Percentiles rank a stretch among this genome's conserved stretches.
phyloP scores from a whole-genome alignment of 2,797 vertebrate genomes.

The Pagetopsis macropterus region DNA sequence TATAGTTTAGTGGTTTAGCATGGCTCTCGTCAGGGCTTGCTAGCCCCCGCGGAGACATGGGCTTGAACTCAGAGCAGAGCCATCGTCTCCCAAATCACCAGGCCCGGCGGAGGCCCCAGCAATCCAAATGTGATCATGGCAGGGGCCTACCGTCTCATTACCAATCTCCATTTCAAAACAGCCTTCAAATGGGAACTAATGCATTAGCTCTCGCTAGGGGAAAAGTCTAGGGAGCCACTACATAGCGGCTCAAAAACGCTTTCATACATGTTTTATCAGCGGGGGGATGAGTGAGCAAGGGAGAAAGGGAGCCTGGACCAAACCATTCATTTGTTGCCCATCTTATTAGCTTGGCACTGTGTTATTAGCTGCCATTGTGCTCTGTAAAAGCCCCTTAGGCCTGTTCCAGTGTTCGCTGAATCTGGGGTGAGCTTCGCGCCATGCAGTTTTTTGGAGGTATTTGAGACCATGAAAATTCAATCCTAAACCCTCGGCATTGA shows the following conservation, averaged over 20 bases:
- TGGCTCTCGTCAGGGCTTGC: constrained; percentile 66
- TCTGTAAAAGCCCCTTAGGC: constrained; percentile 76
- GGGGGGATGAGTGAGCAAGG: constrained; percentile 63
- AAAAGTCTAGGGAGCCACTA: constrained; percentile 73
- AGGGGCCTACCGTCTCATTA: constrained; percentile 79
- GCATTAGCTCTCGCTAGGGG: constrained; percentile 76
- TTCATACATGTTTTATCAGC: constrained; percentile 83
- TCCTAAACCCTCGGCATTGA: constrained; percentile 77
- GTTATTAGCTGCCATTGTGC: constrained; percentile 82
- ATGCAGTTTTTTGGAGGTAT: constrained; percentile 77
- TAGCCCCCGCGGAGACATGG: constrained; percentile 71
- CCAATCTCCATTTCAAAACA: constrained; percentile 83
- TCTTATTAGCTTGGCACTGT: constrained; percentile 82
- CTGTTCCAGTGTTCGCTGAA: constrained; percentile 74
- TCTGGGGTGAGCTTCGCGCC: constrained; percentile 75
- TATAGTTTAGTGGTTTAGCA: constrained; percentile 72
- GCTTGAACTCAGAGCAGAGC: constrained; percentile 69
- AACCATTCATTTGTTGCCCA: constrained; percentile 79
- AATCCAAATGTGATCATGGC: constrained; percentile 79
- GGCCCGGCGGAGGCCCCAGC: constrained; percentile 73
- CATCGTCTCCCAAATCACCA: constrained; percentile 71
- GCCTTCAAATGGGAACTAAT: constrained; percentile 82
- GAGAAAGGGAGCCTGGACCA: constrained; percentile 75
- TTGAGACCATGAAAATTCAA: constrained; percentile 81
- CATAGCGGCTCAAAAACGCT: constrained; percentile 75